Evolutionary conservation across 2,113 vertebrate genomes (phyloP), one percentile per base, ranked within the genome.

Genomic region (Tetrao urogallus): DNA sequence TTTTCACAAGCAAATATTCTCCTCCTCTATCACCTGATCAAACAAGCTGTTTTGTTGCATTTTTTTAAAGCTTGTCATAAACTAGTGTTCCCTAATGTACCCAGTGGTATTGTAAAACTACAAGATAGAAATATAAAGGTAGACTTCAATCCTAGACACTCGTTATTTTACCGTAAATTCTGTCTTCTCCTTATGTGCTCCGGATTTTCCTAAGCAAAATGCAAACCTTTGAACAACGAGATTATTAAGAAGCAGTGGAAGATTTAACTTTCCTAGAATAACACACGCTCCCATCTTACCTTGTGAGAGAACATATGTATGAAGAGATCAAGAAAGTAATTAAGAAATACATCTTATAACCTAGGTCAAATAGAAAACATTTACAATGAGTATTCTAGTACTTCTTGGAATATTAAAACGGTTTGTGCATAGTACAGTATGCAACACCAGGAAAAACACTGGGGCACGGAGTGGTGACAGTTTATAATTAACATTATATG

Each of bases 201-300:
- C 16, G 66, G 2, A 5, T 25, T 88, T 82, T 81, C 22, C 54
- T 14, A 9, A 18, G 1, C 12, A 73, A 82, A 87, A 61, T 0
- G 1, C 22, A 81, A 63, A 43, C 14, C 8, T 69, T 36, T 56
- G 12, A 75, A 27, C 0, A 0, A 6, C 4, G 10, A 48, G 5
- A n/a, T 58, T 32, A 40, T 57, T 82, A 45, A 28, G 13, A 48
- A 8, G 2, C 14, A 2, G 3, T 8, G 0, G 21, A 57, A 24
- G 5, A 71, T 6, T 11, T 6, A 15, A 3, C 13, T 47, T 70
- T 14, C 13, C 28, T 28, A 27, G 28, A 82, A n/a, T 1, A 86
- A 57, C 22, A 65, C 25, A 27, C 3, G 1, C 19, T 12, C 7
- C 11, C 77, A 12, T 11, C 43, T 36, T 11, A 17, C 14, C 9